Evolutionary conservation across 2,797 vertebrate genomes (phyloP), one percentile per base, ranked within the genome.

Genomic region (Mormyrops boulengeri): DNA sequence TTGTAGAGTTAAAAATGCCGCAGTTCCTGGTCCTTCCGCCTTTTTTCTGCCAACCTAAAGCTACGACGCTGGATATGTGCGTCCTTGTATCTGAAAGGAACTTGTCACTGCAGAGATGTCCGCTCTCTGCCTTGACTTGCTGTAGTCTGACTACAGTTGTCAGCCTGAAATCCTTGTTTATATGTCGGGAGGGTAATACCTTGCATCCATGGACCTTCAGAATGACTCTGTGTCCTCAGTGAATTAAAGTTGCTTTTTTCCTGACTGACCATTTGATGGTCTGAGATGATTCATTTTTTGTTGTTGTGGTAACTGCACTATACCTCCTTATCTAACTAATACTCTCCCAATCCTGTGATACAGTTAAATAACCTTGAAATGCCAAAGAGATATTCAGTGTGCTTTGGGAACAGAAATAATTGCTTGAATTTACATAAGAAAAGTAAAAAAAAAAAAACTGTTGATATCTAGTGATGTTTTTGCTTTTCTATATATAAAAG

Each of bases 141-240:
- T 86, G 85, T 86, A 26, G 11, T 7, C 14, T 87, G 85, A 41
- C 30, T 19, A 62, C 60, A 91, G 85, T 89, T 53, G 17, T 89
- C 90, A 88, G 84, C 90, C 90, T 69, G 50, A 8, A 26, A 89
- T 87, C 60, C 77, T n/a, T 88, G 91, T 90, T 91, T 89, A 87
- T 88, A 73, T 91, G 90, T 91, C 92, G 88, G 69, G 12, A 62
- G 87, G 91, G 91, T 88, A 62, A 52, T 89, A 91, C 90, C 91
- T 17, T 53, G 91, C 91, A 91, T 90, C 89, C 82, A 49, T 55
- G 44, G 47, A 89, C 57, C 26, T 38, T 89, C 66, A 85, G 88
- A 91, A 90, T 89, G 52, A 84, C 89, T 62, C 47, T 57, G 90
- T 91, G 90, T 86, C 86, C 80, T 84, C 80, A 49, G 80, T 44